Evolutionary conservation across 64 coral and sea anemone species (phyloP).

Genomic region (Montipora foliosa): DNA sequence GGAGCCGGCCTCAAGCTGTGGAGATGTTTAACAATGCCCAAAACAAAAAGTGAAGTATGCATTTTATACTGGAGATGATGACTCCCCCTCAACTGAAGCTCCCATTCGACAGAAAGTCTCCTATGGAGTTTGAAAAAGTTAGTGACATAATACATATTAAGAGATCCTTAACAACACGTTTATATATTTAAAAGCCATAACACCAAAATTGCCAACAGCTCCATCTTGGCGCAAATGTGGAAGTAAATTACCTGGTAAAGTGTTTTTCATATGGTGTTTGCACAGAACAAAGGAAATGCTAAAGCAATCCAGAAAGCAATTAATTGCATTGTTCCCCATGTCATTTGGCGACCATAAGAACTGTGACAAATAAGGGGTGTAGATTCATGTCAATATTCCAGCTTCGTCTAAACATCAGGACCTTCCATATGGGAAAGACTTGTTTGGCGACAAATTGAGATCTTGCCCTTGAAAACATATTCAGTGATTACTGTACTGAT

Average conservation of each 20-base stretch:
- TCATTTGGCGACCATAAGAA: slow-evolving; percentile 39
- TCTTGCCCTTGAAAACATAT: too few relatives aligned
- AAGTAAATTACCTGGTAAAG: too few relatives aligned
- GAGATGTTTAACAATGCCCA: slow-evolving; percentile 44
- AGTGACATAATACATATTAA: slow-evolving; percentile 27
- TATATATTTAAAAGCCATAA: background rate
- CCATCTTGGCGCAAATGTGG: slow-evolving; percentile 2
- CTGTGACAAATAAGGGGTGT: too few relatives aligned
- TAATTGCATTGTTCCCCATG: slow-evolving; percentile 48
- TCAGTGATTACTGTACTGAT: too few relatives aligned
- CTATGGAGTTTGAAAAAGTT: too few relatives aligned
- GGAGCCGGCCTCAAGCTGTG: slow-evolving; percentile 70
- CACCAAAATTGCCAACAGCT: slow-evolving; percentile 11
- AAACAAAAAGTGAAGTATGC: slow-evolving; percentile 62
- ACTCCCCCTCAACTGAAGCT: too few relatives aligned
- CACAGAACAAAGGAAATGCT: slow-evolving; percentile 56
- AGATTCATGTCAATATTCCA: too few relatives aligned
- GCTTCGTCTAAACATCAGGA: too few relatives aligned
- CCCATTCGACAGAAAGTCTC: slow-evolving; percentile 47
- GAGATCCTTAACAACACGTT: slow-evolving; percentile 34
- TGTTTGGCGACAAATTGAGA: too few relatives aligned
- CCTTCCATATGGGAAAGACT: too few relatives aligned
- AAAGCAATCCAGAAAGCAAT: slow-evolving; percentile 4
- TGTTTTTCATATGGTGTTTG: slow-evolving; percentile 13
- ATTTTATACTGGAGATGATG: slow-evolving; percentile 70